Evolutionary conservation across 1,140 invertebrate genomes (phyloP), one percentile per base, ranked within the genome.

Genomic region (Macrostomum lignano): DNA sequence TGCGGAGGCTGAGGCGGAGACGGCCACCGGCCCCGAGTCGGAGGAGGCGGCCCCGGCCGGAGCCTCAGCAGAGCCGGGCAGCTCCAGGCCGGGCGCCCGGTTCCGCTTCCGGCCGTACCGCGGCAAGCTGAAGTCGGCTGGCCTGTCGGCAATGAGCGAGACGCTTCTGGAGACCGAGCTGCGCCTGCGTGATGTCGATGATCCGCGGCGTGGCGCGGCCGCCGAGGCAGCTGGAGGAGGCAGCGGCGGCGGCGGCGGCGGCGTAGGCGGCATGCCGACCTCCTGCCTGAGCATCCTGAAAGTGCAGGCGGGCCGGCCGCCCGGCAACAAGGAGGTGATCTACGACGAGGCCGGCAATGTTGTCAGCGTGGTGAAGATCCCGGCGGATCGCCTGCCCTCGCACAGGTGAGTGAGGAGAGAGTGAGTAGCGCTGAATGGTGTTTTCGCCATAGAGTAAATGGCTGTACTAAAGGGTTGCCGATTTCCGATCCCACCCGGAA

Each of bases 321-420:
- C 50, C 21, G 50, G 51, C 5, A 50, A 44, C 37, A 51, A 49
- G 39, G 52, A 55, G 43, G 52, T 53, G 3, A 25, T 44, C 9
- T 52, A 47, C 40, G 52, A 55, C 46, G 45, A 49, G 4, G 41
- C 44, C 31, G 52, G 52, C 10, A 53, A 53, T 44, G 49, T 55
- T 15, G 19, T 53, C 3, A 42, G 45, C 32, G 44, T 52, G 9
- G 37, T 46, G 9, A 49, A 44, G 36, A 28, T 55, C 6, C 44
- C 52, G 33, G 46, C 50, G 25, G 46, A 51, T 17, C 49, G 42
- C 40, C 37, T 55, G 21, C 50, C 51, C 21, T 43, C 38, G 21
- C 50, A 52, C 37, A 48, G 41, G 51, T 53, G 3, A 9, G 36
- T 24, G 19, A n/a, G n/a, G n/a, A n/a, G n/a, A n/a, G n/a, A n/a